These are phyloP conservation scores for Rhaphigaster nebulosa DNA, from an alignment of 2,888 invertebrate species.

Conservation along the genomic window DNA sequence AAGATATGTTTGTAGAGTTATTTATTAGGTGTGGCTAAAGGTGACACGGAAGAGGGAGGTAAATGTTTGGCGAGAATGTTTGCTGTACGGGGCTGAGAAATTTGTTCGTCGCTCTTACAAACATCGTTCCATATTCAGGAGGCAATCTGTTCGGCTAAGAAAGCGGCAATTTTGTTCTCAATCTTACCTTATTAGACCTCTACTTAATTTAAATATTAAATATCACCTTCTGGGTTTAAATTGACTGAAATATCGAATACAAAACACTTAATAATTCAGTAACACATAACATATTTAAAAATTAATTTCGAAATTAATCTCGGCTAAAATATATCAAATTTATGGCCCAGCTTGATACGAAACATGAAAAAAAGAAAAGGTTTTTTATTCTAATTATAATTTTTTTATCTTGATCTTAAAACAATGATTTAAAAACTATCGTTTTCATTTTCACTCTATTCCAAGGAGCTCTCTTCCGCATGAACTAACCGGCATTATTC, in stretches of 20 bases:
- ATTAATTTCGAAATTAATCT: too few species aligned
- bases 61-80: neutral
- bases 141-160: neutral
- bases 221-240: too few species aligned
- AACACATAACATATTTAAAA: too few species aligned
- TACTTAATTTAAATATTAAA: neutral
- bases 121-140: constrained; percentile 27
- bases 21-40: neutral
- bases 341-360: too few species aligned
- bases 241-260: neutral
- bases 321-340: too few species aligned
- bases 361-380: too few species aligned
- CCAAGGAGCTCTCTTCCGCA: too few species aligned
- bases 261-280: neutral
- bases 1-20: neutral
- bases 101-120: neutral
- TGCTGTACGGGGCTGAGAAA: neutral
- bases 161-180: neutral
- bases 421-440: too few species aligned
- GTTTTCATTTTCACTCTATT: neutral
- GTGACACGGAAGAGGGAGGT: neutral
- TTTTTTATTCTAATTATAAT: too few species aligned
- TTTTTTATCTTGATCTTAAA: too few species aligned
- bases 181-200: neutral
- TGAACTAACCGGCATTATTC: too few species aligned